These are phyloP conservation scores for Drosophila tani DNA, from an alignment of 1,140 invertebrate genomes.

Conservation along the genomic window DNA sequence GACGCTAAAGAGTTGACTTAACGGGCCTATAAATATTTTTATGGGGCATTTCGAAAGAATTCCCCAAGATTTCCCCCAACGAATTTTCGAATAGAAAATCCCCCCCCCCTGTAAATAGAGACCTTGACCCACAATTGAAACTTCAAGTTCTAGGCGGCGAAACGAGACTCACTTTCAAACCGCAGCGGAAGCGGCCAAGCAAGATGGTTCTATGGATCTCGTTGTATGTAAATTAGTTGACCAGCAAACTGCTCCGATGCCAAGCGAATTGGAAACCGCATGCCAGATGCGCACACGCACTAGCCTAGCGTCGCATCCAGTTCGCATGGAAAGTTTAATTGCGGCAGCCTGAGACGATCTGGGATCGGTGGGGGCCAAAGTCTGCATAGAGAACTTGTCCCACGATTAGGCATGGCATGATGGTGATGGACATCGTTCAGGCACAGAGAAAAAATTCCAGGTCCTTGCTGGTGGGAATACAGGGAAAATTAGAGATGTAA, in stretches of 20 bases:
- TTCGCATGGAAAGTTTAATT: constrained; percentile 71
- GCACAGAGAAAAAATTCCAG: neutral
- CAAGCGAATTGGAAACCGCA: constrained; percentile 78
- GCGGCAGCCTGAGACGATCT: constrained; percentile 4
- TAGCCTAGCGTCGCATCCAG: constrained; percentile 43
- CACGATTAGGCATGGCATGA: constrained; percentile 26
- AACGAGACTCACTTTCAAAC: constrained; percentile 68
- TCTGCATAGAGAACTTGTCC: constrained; percentile 46
- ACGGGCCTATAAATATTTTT: constrained; percentile 64
- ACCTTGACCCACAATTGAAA: constrained; percentile 63
- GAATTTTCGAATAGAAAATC: constrained; percentile 31
- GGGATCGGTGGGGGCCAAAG: constrained; percentile 20
- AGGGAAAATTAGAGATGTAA: no score
- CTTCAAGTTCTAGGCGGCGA: constrained; percentile 30
- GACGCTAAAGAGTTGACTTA: constrained; percentile 45
- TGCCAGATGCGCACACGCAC: constrained; percentile 55
- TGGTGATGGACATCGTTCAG: constrained; percentile 20
- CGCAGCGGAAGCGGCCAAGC: constrained; percentile 43
- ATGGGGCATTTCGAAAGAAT: constrained; percentile 19
- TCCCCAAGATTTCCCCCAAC: constrained; percentile 49
- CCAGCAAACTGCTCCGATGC: constrained; percentile 65
- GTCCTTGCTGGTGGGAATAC: neutral
- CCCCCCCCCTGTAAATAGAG: constrained; percentile 31
- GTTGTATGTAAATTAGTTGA: constrained; percentile 54
- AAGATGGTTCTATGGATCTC: constrained; percentile 66